These are phyloP conservation scores for Ivindomyrus marchei DNA, from an alignment of 2,113 vertebrate species.

Conservation along the genomic window DNA sequence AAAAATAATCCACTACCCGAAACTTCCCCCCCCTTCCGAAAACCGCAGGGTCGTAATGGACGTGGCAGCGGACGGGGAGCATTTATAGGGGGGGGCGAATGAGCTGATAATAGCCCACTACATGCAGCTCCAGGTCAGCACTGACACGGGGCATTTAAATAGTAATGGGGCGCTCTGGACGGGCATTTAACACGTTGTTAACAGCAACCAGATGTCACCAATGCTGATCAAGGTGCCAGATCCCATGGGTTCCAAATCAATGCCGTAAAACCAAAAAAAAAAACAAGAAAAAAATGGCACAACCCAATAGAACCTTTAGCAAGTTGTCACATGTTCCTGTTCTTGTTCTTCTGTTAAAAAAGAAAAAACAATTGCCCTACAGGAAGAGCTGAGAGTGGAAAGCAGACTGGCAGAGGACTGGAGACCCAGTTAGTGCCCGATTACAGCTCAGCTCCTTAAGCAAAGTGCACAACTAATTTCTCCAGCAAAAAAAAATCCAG, in stretches of 20 bases:
- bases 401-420: neutral
- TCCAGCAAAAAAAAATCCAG: neutral
- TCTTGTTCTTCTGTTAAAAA: neutral
- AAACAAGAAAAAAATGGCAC: neutral
- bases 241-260: neutral
- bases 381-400: neutral
- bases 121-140: neutral
- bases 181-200: neutral
- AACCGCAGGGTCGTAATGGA: neutral
- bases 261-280: neutral
- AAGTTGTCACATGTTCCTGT: neutral
- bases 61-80: conserved; percentile 5
- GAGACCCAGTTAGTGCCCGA: neutral
- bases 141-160: neutral
- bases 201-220: neutral
- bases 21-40: neutral
- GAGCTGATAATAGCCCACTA: conserved; percentile 18
- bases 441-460: neutral
- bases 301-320: neutral
- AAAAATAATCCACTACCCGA: conserved; percentile 15
- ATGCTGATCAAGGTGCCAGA: neutral
- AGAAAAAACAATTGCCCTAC: neutral
- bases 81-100: conserved; percentile 5
- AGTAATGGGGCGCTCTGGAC: neutral
- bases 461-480: neutral